phyloP scores from a whole-genome alignment of 92 coral and sea anemone genomes.

The Metridium senile region DNA sequence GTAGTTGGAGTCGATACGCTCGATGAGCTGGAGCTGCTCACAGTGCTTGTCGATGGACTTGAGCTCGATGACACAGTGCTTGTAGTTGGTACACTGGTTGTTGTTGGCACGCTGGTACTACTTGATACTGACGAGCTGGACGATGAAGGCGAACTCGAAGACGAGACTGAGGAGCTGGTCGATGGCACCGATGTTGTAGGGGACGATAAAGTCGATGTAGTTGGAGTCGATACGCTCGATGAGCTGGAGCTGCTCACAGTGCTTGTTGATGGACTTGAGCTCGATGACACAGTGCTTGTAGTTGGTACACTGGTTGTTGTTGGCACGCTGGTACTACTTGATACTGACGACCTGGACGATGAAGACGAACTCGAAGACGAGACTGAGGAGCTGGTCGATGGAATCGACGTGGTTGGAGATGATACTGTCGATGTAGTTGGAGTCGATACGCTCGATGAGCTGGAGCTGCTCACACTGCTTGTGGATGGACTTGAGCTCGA shows the following conservation, averaged over 20 bases:
- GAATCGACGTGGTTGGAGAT: not conserved
- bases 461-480: not conserved
- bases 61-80: slow-evolving; percentile 12
- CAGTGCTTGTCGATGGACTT: slow-evolving; percentile 10
- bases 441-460: slow-evolving; percentile 3
- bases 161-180: not conserved
- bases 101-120: not conserved
- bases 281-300: not conserved
- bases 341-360: not conserved
- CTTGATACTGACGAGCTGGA: not conserved
- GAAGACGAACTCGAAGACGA: slow-evolving; percentile 33
- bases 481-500: slow-evolving; percentile 25
- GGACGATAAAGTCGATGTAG: slow-evolving; percentile 5
- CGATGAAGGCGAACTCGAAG: not conserved
- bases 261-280: slow-evolving; percentile 6
- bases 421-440: not conserved
- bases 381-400: slow-evolving; percentile 22
- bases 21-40: slow-evolving; percentile 2
- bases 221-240: slow-evolving; percentile 18
- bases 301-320: slow-evolving; percentile 15
- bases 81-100: not conserved
- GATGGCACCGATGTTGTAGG: slow-evolving; percentile 1
- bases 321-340: not conserved
- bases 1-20: slow-evolving; percentile 18
- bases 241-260: not conserved